Conservation (phyloP, 2,113 vertebrate genomes). For the Ondatra zibethicus region DNA sequence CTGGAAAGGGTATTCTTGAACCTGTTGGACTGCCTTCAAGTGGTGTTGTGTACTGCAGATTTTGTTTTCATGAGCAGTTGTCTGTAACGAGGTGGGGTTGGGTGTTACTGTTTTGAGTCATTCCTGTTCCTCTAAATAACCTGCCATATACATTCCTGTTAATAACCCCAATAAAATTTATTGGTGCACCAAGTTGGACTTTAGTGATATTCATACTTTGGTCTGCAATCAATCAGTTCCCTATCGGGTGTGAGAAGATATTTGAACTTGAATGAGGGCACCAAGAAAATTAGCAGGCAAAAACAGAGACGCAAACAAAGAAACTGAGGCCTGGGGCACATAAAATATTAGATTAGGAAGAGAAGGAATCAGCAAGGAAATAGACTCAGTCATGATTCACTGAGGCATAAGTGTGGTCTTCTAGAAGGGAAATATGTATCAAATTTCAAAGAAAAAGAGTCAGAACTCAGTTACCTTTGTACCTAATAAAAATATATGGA, state of each 20-base stretch:
- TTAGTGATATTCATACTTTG: background rate
- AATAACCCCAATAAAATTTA: background rate
- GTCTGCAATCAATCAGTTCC: background rate
- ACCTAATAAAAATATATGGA: too few relatives aligned
- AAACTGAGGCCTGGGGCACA: background rate
- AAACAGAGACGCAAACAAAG: constrained; percentile 12
- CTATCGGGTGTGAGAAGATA: background rate
- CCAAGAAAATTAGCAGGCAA: background rate
- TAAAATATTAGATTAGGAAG: background rate
- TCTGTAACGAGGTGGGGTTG: background rate
- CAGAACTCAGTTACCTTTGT: too few relatives aligned
- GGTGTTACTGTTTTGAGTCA: background rate
- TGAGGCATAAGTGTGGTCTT: background rate
- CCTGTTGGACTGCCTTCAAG: background rate
- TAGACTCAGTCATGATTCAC: background rate
- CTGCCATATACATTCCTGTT: background rate
- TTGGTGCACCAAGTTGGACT: background rate
- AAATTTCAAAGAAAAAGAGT: background rate
- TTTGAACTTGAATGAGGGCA: background rate
- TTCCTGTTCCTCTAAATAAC: background rate
- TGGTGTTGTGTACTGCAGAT: background rate
- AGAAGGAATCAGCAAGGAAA: background rate
- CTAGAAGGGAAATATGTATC: background rate
- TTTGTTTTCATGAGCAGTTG: background rate
- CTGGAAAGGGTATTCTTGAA: background rate